phyloP scores from a whole-genome alignment of 2,797 vertebrate species.

The Myotis vivesi region DNA sequence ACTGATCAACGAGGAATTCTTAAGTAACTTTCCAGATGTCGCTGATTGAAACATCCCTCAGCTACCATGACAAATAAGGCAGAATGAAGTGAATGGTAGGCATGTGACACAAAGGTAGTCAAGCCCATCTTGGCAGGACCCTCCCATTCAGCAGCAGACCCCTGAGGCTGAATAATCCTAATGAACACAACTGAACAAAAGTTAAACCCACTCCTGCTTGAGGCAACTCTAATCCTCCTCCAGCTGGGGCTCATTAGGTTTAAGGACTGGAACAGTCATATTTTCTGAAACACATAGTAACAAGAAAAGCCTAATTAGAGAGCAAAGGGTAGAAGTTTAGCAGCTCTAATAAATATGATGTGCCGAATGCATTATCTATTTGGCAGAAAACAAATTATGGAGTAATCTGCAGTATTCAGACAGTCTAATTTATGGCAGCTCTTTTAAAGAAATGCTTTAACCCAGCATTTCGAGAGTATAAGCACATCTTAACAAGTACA shows the following conservation, averaged over 20 bases:
- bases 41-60: slow-evolving; percentile 84
- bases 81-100: slow-evolving; percentile 81
- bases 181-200: slow-evolving; percentile 73
- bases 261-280: slow-evolving; percentile 72
- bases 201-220: slow-evolving; percentile 70
- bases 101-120: slow-evolving; percentile 66
- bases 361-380: slow-evolving; percentile 77
- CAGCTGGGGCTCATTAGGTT: slow-evolving; percentile 80
- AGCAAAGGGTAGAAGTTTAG: slow-evolving; percentile 81
- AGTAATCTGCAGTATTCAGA: slow-evolving; percentile 73
- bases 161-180: slow-evolving; percentile 76
- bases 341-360: slow-evolving; percentile 78
- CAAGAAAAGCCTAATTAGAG: slow-evolving; percentile 84
- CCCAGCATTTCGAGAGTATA: slow-evolving; percentile 55
- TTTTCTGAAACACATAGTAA: slow-evolving; percentile 81
- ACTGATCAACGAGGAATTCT: slow-evolving; percentile 80
- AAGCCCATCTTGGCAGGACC: slow-evolving; percentile 64
- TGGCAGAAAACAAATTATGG: slow-evolving; percentile 79
- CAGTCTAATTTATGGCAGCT: slow-evolving; percentile 78
- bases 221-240: slow-evolving; percentile 61
- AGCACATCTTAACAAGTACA: slow-evolving; percentile 59
- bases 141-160: slow-evolving; percentile 73
- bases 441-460: slow-evolving; percentile 72
- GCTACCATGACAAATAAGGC: slow-evolving; percentile 86
- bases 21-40: slow-evolving; percentile 83